Evolutionary conservation across 2,113 vertebrate genomes (phyloP).

Genomic region (Globicephala melas): DNA sequence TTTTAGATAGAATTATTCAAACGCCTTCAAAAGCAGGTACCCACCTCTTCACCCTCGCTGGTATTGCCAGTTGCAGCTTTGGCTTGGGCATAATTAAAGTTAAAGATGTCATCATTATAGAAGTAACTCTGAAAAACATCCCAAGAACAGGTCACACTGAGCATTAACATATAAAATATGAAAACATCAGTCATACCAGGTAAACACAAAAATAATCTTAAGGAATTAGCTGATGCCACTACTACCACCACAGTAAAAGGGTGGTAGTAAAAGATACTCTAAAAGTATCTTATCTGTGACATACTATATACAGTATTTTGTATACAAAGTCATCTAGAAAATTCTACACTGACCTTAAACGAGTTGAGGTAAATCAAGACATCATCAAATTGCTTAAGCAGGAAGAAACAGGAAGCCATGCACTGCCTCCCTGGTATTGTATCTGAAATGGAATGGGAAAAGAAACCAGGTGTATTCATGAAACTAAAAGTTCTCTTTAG

Average conservation of each 20-base stretch:
- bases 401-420: slow-evolving; percentile 98
- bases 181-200: background rate
- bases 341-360: slow-evolving; percentile 90
- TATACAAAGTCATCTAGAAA: background rate
- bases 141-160: background rate
- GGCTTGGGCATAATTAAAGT: slow-evolving; percentile 98
- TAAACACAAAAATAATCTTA: slow-evolving; percentile 12
- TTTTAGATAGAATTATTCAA: slow-evolving; percentile 24
- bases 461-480: background rate
- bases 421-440: slow-evolving; percentile 97
- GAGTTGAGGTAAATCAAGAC: slow-evolving; percentile 98
- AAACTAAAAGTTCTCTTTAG: background rate
- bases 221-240: background rate
- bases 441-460: slow-evolving; percentile 84
- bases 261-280: background rate
- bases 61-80: slow-evolving; percentile 94
- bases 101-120: slow-evolving; percentile 96
- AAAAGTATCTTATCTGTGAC: background rate
- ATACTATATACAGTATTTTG: background rate
- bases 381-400: slow-evolving; percentile 95
- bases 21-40: slow-evolving; percentile 61
- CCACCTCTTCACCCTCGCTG: slow-evolving; percentile 95
- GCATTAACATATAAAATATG: background rate
- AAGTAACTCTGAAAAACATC: slow-evolving; percentile 93
- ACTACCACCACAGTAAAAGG: background rate